phyloP scores from a whole-genome alignment of 2,888 invertebrate species.

The Synanthedon myopaeformis region DNA sequence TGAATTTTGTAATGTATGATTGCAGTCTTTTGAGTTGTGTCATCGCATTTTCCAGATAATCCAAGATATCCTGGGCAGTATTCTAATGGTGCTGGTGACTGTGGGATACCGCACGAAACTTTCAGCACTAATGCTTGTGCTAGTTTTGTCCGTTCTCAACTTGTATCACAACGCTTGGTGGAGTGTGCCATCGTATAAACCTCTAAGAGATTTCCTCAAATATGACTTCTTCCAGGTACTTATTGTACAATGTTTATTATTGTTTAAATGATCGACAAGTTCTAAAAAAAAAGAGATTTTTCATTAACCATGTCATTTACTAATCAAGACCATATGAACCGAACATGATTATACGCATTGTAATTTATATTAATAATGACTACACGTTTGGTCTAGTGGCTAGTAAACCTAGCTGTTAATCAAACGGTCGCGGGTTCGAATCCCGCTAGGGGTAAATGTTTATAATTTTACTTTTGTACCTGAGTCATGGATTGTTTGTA shows the following conservation, averaged over 20 bases:
- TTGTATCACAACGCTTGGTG: constrained; percentile 99
- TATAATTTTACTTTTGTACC: too few relatives aligned
- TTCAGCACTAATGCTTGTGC: constrained; percentile 92
- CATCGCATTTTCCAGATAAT: constrained; percentile 74
- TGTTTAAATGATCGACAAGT: too few relatives aligned
- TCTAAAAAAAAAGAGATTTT: too few relatives aligned
- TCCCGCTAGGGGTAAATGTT: too few relatives aligned
- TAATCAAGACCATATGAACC: too few relatives aligned
- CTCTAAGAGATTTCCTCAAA: constrained; percentile 98
- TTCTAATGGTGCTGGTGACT: constrained; percentile 95
- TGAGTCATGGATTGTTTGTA: too few relatives aligned
- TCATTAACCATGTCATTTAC: too few relatives aligned
- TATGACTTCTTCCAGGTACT: constrained; percentile 99
- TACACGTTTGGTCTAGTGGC: too few relatives aligned
- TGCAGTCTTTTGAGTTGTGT: not conserved
- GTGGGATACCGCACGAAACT: constrained; percentile 99
- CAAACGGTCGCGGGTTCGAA: too few relatives aligned
- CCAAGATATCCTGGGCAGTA: constrained; percentile 92
- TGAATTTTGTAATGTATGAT: not conserved
- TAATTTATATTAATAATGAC: too few relatives aligned
- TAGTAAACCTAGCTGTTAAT: too few relatives aligned
- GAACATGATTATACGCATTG: too few relatives aligned
- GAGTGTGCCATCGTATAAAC: constrained; percentile 94
- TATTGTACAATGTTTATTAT: constrained; percentile 4
- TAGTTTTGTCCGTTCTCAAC: constrained; percentile 90